Base-by-base conservation (phyloP, 2,888 invertebrate genomes). In the Nephrotoma appendiculata region DNA sequence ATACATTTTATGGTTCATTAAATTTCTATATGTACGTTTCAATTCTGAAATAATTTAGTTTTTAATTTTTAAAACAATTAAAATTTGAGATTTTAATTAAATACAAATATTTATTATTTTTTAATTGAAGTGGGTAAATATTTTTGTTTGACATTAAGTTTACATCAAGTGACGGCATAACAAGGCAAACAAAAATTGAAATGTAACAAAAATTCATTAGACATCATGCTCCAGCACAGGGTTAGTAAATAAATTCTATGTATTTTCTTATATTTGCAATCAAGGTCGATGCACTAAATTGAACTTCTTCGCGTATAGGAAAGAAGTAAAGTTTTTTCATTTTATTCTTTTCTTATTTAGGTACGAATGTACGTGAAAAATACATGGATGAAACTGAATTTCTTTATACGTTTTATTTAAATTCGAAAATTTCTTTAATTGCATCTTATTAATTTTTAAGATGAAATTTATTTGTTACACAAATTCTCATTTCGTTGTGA, bases 221-320 rank as follows among this genome's bases (percentile, higher is more conserved):
- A 71, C 9, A 31, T 31, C 71, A 5, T 71, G 9, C 71, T 71
- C 71, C 71, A 31, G 31, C 71, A 71, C 71, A 71, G 71, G 71
- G 71, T 71, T 71, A 71, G 31, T 71, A 71, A 31, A 71, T 71
- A 71, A 71, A 71, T 71, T 71, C 2, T 71, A 71, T 71, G 11
- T 71, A 31, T 71, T 71, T 71, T 31, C 31, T 71, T 71, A 19
- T 84, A 42, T 43, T 84, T 84, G 42, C 84, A 84, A 84, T 42
- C 84, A 84, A 84, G 84, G 84, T 84, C 84, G 84, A 84, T 84
- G 84, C 84, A 84, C 84, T 84, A 84, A 41, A 84, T 43, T 84
- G 84, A 84, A 84, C 84, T 84, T 84, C 41, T 42, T 31, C 31
- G 31, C 71, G 71, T 31, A 71, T 57, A 15, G 52, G 6, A 15